phyloP scores from a whole-genome alignment of 2,888 invertebrate genomes.

The Netelia melanura region DNA sequence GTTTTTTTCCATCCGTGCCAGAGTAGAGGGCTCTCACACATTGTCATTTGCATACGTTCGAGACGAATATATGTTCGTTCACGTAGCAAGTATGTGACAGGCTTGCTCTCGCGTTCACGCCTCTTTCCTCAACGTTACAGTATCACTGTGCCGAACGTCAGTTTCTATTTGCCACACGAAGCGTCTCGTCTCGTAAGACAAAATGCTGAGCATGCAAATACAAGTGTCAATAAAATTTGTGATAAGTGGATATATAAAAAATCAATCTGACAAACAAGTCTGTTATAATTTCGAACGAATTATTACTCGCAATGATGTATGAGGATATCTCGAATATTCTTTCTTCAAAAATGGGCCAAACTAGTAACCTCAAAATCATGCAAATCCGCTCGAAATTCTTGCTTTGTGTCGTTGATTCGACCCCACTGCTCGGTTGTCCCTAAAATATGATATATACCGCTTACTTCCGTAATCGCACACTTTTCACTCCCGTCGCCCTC shows the following conservation, averaged over 20 bases:
- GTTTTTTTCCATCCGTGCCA: too few relatives aligned
- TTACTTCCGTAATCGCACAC: background rate
- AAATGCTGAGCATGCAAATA: background rate
- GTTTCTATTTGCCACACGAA: background rate
- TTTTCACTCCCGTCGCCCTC: background rate
- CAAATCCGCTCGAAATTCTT: background rate
- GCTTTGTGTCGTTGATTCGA: background rate
- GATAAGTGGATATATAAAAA: background rate
- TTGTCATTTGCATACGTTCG: too few relatives aligned
- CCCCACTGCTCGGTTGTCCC: background rate
- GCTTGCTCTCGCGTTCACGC: too few relatives aligned
- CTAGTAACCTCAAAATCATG: background rate
- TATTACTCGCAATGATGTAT: too few relatives aligned
- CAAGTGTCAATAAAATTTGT: background rate
- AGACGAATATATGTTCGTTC: too few relatives aligned
- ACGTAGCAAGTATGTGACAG: too few relatives aligned
- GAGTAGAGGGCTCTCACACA: too few relatives aligned
- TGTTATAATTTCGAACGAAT: background rate
- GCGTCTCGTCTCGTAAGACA: background rate
- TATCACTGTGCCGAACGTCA: too few relatives aligned
- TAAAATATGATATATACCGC: background rate
- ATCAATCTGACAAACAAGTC: background rate
- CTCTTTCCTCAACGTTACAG: too few relatives aligned
- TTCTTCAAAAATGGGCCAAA: background rate
- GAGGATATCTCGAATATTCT: background rate